Base-by-base conservation (phyloP, 2,113 vertebrate species). In the Erythrocebus patas region DNA sequence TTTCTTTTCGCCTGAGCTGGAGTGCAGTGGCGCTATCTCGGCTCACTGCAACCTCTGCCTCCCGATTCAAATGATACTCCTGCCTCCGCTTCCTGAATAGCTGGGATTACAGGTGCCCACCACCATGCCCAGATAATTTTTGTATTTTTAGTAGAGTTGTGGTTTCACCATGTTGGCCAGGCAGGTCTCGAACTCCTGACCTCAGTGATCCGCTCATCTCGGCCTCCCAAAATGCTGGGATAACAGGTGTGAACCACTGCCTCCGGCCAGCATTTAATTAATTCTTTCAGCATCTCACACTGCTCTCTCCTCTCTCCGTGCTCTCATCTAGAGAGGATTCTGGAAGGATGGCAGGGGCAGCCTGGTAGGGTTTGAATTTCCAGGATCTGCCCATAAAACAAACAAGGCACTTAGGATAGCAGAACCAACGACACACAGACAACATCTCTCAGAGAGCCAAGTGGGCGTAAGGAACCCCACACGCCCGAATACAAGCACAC, bases 51-150 rank as follows among this genome's bases (percentile, higher is more conserved):
- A 5, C 59, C 25, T 61, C 25, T 61, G 25, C 0, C 0, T 61
- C 25, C 59, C 10, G 0, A 10, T 61, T 61, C 10, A 61, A 61
- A 4, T 6, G 59, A 61, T 61, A 30, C 59, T 61, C 25, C 4
- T 61, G 25, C 59, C 59, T 61, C 59, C 27, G 59, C 59, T 11
- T 61, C 25, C 59, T 10, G 0, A 61, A 25, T 61, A 61, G 25
- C 59, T 61, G 59, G 59, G 59, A 61, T 11, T 61, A 61, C 4
- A 61, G 61, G 61, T 27, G 32, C 25, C 2, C 6, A 2, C 27
- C 12, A 64, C 27, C 61, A 30, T 0, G 27, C 27, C 61, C 0
- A 0, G 27, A 12, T 30, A 64, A 64, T 32, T 64, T 64, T 30
- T 64, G 61, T 64, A 64, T 32, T 32, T 64, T 64, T 64, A 30